phyloP scores from a whole-genome alignment of 2,888 invertebrate species.

The Thymelicus acteon region DNA sequence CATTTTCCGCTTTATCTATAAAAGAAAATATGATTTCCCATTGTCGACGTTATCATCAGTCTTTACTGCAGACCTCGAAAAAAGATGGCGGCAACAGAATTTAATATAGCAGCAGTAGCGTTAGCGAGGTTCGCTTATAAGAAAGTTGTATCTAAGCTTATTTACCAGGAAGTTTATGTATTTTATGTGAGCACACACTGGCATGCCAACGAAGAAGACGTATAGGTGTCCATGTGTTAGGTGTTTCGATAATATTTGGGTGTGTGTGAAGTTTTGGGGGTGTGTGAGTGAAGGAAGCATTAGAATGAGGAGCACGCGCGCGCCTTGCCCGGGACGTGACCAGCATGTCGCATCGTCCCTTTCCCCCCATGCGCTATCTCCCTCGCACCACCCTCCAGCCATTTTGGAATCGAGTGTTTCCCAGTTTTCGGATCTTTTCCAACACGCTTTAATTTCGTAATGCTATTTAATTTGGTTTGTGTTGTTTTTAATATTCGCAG shows the following conservation, averaged over 20 bases:
- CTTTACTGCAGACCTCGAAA: slow-evolving; percentile 59
- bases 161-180: slow-evolving; percentile 82
- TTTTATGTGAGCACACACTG: slow-evolving; percentile 67
- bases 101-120: slow-evolving; percentile 77
- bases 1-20: slow-evolving; percentile 60
- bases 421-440: slow-evolving; percentile 79
- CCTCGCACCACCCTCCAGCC: slow-evolving; percentile 78
- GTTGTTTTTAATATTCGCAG: slow-evolving; percentile 38
- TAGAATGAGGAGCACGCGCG: slow-evolving; percentile 82
- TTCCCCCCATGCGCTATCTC: slow-evolving; percentile 72
- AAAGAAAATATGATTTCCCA: slow-evolving; percentile 70
- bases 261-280: slow-evolving; percentile 65
- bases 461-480: slow-evolving; percentile 64
- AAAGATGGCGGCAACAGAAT: slow-evolving; percentile 72
- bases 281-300: slow-evolving; percentile 77
- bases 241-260: slow-evolving; percentile 62
- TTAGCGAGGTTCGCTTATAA: slow-evolving; percentile 67
- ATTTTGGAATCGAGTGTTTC: slow-evolving; percentile 79
- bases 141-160: slow-evolving; percentile 78
- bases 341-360: slow-evolving; percentile 81
- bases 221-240: slow-evolving; percentile 56
- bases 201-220: slow-evolving; percentile 50
- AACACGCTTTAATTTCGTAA: slow-evolving; percentile 77
- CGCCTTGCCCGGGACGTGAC: slow-evolving; percentile 82
- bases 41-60: slow-evolving; percentile 67